phyloP scores from a whole-genome alignment of 2,888 invertebrate species.

The Empis livida region DNA sequence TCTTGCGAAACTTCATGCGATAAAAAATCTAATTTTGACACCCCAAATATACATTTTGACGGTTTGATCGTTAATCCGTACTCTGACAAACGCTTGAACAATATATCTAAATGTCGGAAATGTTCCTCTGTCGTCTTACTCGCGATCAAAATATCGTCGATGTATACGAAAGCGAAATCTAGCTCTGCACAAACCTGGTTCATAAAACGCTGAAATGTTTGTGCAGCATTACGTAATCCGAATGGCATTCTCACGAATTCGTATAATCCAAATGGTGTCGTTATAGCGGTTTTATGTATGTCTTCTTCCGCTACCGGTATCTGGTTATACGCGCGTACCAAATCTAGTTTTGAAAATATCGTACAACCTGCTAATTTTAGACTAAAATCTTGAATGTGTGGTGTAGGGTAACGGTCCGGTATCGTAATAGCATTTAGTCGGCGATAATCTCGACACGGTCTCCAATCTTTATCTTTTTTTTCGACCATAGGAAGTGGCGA shows the following conservation, averaged over 20 bases:
- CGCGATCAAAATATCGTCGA: neutral
- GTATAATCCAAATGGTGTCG: neutral
- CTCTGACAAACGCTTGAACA: neutral
- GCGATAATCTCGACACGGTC: constrained; percentile 1
- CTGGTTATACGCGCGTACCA: constrained; percentile 23
- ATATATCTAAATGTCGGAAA: too few species aligned
- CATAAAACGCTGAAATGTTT: neutral
- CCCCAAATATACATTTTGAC: neutral
- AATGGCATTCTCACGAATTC: neutral
- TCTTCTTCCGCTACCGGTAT: constrained; percentile 19
- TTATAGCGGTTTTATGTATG: neutral
- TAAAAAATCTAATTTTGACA: neutral
- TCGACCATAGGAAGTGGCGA: neutral
- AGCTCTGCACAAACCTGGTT: neutral
- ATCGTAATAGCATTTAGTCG: neutral
- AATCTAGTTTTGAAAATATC: constrained; percentile 16
- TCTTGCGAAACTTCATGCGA: neutral
- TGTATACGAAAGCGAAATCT: neutral
- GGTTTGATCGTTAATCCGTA: neutral
- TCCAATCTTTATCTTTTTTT: constrained; percentile 1
- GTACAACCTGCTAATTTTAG: neutral
- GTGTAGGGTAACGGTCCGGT: neutral
- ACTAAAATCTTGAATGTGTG: neutral
- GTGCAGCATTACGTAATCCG: neutral
- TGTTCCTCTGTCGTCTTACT: neutral